Conservation (phyloP, 2,888 invertebrate genomes). For the Pilophorus perplexus region DNA sequence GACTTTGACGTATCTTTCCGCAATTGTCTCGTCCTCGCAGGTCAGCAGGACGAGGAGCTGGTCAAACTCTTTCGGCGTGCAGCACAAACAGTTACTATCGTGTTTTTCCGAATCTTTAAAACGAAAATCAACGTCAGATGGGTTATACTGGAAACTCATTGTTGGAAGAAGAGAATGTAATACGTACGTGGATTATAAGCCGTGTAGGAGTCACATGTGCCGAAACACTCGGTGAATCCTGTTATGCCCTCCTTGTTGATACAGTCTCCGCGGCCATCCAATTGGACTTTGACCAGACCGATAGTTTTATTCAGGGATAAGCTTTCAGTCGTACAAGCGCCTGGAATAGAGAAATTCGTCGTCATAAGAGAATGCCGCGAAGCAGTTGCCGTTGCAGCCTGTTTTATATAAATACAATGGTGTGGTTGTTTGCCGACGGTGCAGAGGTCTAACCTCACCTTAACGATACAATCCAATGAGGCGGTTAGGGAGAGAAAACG, state of each 20-base stretch:
- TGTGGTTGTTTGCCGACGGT: too few species aligned
- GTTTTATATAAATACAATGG: too few species aligned
- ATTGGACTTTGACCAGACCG: conserved; percentile 57
- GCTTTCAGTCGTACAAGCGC: conserved; percentile 59
- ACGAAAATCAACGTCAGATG: not conserved
- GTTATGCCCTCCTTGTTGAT: conserved; percentile 60
- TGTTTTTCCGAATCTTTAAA: conserved; percentile 48
- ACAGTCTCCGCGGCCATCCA: conserved; percentile 61
- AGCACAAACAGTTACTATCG: conserved; percentile 52
- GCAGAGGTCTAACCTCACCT: too few species aligned
- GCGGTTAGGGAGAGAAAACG: too few species aligned
- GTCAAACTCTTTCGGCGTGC: conserved; percentile 51
- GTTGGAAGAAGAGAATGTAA: not conserved
- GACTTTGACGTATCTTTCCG: conserved; percentile 51
- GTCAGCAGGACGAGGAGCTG: conserved; percentile 53
- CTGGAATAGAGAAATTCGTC: conserved; percentile 52
- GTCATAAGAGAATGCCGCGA: not conserved
- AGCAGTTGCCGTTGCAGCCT: too few species aligned
- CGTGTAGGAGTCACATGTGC: conserved; percentile 67
- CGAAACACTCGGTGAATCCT: conserved; percentile 68
- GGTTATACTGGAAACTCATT: not conserved
- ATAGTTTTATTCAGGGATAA: conserved; percentile 59
- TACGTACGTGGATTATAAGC: conserved; percentile 64
- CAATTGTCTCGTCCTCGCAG: conserved; percentile 55
- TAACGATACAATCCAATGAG: too few species aligned